A percentile compares a stretch with the other conserved stretches of the same genome.
Conservation (phyloP, 2,888 invertebrate species). For the Pyralis farinalis region DNA sequence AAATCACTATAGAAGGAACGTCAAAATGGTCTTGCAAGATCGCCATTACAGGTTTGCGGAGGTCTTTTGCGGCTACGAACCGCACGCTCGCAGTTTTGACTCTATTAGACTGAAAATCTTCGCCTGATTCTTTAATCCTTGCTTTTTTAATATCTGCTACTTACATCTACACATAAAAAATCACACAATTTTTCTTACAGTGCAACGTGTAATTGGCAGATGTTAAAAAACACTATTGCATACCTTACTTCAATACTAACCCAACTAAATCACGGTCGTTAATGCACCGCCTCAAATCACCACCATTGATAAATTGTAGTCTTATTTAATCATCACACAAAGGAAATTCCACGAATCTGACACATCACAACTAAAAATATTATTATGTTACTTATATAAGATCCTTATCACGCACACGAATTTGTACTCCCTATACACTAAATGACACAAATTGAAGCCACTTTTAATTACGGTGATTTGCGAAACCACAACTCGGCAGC, state of each 20-base stretch:
- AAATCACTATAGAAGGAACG: slow-evolving; percentile 98
- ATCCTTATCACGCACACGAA: slow-evolving; percentile 43
- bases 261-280: slow-evolving; percentile 68
- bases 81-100: slow-evolving; percentile 78
- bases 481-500: slow-evolving; percentile 46
- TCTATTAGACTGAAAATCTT: slow-evolving; percentile 75
- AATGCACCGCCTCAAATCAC: slow-evolving; percentile 74
- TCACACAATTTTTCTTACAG: slow-evolving; percentile 13
- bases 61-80: slow-evolving; percentile 78
- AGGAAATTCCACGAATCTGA: slow-evolving; percentile 78
- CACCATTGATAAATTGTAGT: slow-evolving; percentile 59
- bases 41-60: slow-evolving; percentile 97
- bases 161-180: neutral
- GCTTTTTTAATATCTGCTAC: slow-evolving; percentile 67
- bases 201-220: slow-evolving; percentile 36
- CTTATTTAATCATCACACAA: slow-evolving; percentile 59
- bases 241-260: slow-evolving; percentile 64
- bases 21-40: slow-evolving; percentile 99
- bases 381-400: slow-evolving; percentile 27
- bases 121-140: slow-evolving; percentile 66
- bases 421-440: slow-evolving; percentile 35
- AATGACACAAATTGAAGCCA: slow-evolving; percentile 40
- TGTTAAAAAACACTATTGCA: slow-evolving; percentile 61
- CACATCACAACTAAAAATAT: slow-evolving; percentile 37
- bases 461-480: slow-evolving; percentile 42